Evolutionary conservation across 2,797 vertebrate species (phyloP).

Genomic region (Ciconia nigra): DNA sequence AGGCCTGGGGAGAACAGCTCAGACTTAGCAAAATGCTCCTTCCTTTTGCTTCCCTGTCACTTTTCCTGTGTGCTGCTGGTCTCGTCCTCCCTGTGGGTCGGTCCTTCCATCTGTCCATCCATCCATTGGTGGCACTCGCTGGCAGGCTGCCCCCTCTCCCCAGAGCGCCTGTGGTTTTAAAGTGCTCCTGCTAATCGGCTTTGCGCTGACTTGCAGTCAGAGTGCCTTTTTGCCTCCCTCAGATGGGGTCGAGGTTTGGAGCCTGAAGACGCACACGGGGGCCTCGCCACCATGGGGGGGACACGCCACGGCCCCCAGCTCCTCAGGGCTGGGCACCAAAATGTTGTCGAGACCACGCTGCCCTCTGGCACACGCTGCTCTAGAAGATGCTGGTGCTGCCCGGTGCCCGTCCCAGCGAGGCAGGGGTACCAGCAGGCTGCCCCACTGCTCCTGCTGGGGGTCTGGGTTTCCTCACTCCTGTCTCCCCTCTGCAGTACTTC

Average conservation of each 20-base stretch:
- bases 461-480: background rate
- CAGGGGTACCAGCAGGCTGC: background rate
- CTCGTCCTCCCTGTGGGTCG: rapidly evolving
- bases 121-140: rapidly evolving
- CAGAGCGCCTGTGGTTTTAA: slow-evolving; percentile 71
- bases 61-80: background rate
- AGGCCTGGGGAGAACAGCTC: background rate
- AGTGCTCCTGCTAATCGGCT: slow-evolving; percentile 93
- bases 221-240: slow-evolving; percentile 66
- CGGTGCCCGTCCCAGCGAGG: background rate
- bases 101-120: background rate
- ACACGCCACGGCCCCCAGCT: background rate
- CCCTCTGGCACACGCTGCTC: background rate
- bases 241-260: slow-evolving; percentile 28
- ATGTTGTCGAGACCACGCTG: rapidly evolving
- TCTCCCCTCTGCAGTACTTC: slow-evolving; percentile 76
- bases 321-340: rapidly evolving
- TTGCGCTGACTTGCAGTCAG: slow-evolving; percentile 85
- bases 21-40: background rate
- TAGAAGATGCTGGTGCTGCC: background rate
- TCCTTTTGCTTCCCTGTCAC: background rate
- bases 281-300: rapidly evolving
- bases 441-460: background rate
- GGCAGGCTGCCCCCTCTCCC: slow-evolving; percentile 60
- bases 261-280: background rate